These are phyloP conservation scores for Schizothorax lantsangensis DNA, from an alignment of 2,797 vertebrate genomes.

Conservation along the genomic window DNA sequence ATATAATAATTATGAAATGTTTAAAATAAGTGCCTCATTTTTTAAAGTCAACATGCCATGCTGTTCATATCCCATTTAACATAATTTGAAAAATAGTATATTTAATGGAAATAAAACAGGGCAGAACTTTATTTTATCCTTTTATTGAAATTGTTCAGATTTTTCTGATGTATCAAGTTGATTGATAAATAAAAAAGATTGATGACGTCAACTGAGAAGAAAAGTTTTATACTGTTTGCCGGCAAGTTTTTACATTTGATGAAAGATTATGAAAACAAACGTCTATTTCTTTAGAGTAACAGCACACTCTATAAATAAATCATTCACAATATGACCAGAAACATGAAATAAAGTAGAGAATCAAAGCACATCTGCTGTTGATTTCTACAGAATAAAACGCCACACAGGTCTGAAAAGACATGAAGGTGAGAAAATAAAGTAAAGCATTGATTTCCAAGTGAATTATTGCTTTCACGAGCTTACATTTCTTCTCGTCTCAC, in stretches of 20 bases:
- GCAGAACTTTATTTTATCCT: not conserved
- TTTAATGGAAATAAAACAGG: not conserved
- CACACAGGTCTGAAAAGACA: not conserved
- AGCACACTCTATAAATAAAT: not conserved
- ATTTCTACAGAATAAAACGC: not conserved
- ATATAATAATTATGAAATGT: not conserved
- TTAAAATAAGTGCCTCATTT: not conserved
- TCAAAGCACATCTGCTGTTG: no score
- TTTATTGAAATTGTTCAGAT: not conserved
- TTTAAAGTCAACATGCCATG: no score
- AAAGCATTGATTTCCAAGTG: not conserved
- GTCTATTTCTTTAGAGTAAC: not conserved
- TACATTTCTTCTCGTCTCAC: not conserved
- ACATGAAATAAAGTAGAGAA: no score
- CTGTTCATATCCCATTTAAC: not conserved
- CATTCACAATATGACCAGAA: not conserved
- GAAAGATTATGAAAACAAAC: not conserved
- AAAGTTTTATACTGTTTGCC: not conserved
- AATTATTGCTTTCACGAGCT: no score
- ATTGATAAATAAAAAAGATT: not conserved
- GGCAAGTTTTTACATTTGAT: no score
- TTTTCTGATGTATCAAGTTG: not conserved
- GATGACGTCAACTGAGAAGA: not conserved
- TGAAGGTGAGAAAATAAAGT: not conserved
- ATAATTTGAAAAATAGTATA: not conserved